Evolutionary conservation across 2,113 vertebrate species (phyloP), one percentile per base, ranked within the genome.

Genomic region (Menura novaehollandiae): DNA sequence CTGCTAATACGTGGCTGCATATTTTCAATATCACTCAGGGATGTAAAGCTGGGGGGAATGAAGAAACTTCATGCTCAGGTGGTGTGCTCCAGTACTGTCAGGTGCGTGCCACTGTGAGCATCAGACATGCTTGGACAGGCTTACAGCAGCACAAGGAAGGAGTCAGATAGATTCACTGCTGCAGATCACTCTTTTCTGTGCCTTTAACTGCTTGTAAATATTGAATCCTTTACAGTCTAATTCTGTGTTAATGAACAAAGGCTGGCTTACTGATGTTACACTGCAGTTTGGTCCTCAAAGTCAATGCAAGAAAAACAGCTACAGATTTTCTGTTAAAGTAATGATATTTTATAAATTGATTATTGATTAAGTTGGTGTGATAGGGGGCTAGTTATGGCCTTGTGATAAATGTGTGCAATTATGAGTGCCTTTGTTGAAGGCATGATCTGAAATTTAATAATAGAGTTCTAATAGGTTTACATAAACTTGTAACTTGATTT

Each of bases 401-500:
- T 51, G 10, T 94, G 84, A 95, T 89, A 88, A 95, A 97, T 82
- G n/a, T 28, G 52, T 89, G 68, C 63, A 85, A 92, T 96, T 94
- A 33, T 5, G 11, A 33, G 16, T 75, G 37, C 18, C 56, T 93
- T 73, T 91, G 51, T 95, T 91, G 55, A 74, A 96, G 49, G 33
- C 47, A 64, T 87, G 58, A 75, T 76, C 66, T 91, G 92, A 95
- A 97, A 97, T 95, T 95, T 96, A 97, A 97, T 93, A 91, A 88
- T 49, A 55, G 77, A 84, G 20, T 71, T 92, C 75, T 68, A 46
- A 62, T 26, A 74, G 63, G 89, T 97, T 96, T 97, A 94, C 35
- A 83, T 91, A 92, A 97, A 95, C 55, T 44, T 93, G 39, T 43
- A 96, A 92, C 92, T 97, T 95, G 91, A 95, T 97, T 98, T 96